Evolutionary conservation across 2,888 invertebrate genomes (phyloP).

Genomic region (Napeogenes sylphis): DNA sequence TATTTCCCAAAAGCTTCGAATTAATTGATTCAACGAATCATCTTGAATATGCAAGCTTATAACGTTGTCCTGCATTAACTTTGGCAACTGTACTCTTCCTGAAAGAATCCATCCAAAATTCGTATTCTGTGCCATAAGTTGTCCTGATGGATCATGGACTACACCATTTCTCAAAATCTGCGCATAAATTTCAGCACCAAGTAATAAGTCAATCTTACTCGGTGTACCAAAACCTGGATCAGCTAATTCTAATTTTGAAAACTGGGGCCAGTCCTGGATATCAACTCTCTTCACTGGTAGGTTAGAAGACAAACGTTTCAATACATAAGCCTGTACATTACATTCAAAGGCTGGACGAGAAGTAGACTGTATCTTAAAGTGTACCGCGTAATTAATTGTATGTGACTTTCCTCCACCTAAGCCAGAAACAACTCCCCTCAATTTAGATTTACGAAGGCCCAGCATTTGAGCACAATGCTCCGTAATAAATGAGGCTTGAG

Average conservation of each 20-base stretch:
- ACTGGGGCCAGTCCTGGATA: constrained; percentile 20
- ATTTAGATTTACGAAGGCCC: constrained; percentile 20
- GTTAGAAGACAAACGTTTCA: constrained; percentile 26
- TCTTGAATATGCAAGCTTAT: background rate
- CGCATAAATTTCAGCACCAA: constrained; percentile 31
- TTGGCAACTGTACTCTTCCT: constrained; percentile 21
- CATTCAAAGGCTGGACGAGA: constrained; percentile 5
- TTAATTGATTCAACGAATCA: background rate
- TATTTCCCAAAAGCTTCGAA: constrained; percentile 21
- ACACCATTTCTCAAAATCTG: constrained; percentile 29
- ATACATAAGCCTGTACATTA: constrained; percentile 24
- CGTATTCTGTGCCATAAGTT: constrained; percentile 28
- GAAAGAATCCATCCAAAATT: constrained; percentile 32
- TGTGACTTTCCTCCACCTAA: constrained; percentile 29
- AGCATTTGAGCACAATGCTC: constrained; percentile 24
- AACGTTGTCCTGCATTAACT: constrained; percentile 14
- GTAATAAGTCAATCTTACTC: constrained; percentile 28
- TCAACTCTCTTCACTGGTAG: constrained; percentile 18
- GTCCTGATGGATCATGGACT: constrained; percentile 19
- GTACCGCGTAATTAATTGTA: constrained; percentile 30
- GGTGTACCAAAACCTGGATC: constrained; percentile 30
- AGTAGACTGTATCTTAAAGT: constrained; percentile 15
- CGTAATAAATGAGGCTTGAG: constrained; percentile 30
- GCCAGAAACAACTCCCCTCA: constrained; percentile 26
- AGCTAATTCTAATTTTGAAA: constrained; percentile 22